Evolutionary conservation across 2,888 invertebrate species (phyloP).

Genomic region (Dorcus hopei): DNA sequence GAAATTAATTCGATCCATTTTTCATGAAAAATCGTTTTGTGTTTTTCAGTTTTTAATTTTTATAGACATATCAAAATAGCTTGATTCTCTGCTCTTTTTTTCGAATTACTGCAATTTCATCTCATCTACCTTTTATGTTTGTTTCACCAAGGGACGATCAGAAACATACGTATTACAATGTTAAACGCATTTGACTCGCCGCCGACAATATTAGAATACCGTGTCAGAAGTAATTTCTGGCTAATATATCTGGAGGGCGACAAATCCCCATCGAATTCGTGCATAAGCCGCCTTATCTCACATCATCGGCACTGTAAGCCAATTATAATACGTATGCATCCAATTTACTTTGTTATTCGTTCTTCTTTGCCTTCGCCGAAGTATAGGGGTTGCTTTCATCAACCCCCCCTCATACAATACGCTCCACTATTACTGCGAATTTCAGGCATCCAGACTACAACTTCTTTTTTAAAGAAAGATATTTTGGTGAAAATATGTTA

Average conservation of each 20-base stretch:
- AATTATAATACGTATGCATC: constrained; percentile 4
- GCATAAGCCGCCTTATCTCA: constrained; percentile 8
- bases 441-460: too few relatives aligned
- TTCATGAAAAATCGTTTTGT: too few relatives aligned
- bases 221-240: constrained; percentile 13
- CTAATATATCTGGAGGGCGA: constrained; percentile 9
- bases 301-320: constrained; percentile 5
- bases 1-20: too few relatives aligned
- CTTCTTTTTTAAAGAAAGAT: too few relatives aligned
- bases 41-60: too few relatives aligned
- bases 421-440: too few relatives aligned
- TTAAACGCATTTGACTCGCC: constrained; percentile 1
- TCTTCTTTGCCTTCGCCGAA: not conserved
- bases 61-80: too few relatives aligned
- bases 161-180: constrained; percentile 7
- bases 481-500: too few relatives aligned
- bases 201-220: constrained; percentile 11
- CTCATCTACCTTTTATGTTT: not conserved
- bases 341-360: constrained; percentile 3
- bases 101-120: not conserved
- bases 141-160: not conserved
- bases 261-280: constrained; percentile 8
- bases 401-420: too few relatives aligned
- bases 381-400: too few relatives aligned
- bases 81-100: not conserved